Base-by-base conservation (phyloP, 2,797 vertebrate genomes). In the Platalea minor region DNA sequence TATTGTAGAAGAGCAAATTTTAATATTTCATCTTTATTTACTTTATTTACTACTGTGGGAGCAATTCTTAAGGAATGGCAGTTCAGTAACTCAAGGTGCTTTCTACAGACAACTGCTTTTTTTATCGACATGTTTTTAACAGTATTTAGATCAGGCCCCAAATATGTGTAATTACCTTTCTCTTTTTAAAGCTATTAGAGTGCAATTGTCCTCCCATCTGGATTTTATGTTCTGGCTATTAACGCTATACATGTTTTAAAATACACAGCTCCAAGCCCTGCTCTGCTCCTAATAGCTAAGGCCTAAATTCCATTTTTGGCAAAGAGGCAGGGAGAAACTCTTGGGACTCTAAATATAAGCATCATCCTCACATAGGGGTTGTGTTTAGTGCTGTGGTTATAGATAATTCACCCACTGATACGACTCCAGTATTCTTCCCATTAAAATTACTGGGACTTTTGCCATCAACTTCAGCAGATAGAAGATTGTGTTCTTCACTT, bases 21-120 rank as follows among this genome's bases (percentile, higher is more conserved):
- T 61, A 89, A 48, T 87, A 73, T 79, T 91, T 93, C 60, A 45
- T 48, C 17, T 92, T 96, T 95, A 92, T 96, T 85, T 77, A 50
- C 17, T 92, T 96, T 95, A 92, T 96, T 85, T 77, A 50, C 39
- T 82, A 54, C 16, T 41, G 19, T 73, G 23, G 33, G 59, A 95
- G 85, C 72, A 93, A 53, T 92, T 85, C 82, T 43, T 93, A 91
- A 78, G 54, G 25, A 77, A 50, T 33, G 11, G 18, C 37, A 57
- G 26, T 61, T 85, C 24, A 31, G 63, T 95, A 90, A 91, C n/a
- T 88, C 9, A 16, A 73, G 67, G 77, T 70, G 59, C n/a, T 94
- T 94, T 85, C 59, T 93, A 51, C 60, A 95, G 67, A n/a, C 37
- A 95, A 64, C 26, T 79, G 19, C 21, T 85, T 59, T 69, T 60